Evolutionary conservation across 2,797 vertebrate genomes (phyloP).

Genomic region (Peromyscus nudipes): DNA sequence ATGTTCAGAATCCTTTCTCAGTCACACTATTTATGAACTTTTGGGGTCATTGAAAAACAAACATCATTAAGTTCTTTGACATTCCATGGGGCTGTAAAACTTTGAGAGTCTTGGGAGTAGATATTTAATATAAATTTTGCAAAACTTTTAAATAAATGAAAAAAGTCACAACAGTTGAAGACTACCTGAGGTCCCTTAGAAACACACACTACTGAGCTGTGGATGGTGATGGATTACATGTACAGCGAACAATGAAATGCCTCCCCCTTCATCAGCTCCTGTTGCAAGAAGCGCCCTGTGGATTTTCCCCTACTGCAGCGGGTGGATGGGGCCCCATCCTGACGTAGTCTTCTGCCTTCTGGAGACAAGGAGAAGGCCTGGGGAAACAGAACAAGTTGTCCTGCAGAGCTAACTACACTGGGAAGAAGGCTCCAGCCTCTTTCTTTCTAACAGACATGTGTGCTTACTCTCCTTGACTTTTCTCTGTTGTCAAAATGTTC

Average conservation of each 20-base stretch:
- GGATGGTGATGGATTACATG: background rate
- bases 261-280: background rate
- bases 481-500: background rate
- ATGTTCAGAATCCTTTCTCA: constrained; percentile 78
- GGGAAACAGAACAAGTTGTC: background rate
- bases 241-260: background rate
- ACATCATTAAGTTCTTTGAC: constrained; percentile 81
- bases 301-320: background rate
- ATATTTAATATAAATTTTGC: constrained; percentile 67
- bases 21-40: constrained; percentile 79
- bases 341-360: background rate
- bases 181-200: constrained; percentile 1
- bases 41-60: constrained; percentile 83
- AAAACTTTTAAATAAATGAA: constrained; percentile 64
- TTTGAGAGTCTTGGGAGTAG: constrained; percentile 68
- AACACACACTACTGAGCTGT: constrained; percentile 8
- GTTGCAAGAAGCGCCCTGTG: background rate
- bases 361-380: background rate
- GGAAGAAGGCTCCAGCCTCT: background rate
- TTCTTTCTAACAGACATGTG: background rate
- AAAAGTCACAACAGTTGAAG: constrained; percentile 58
- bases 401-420: background rate
- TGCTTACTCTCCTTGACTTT: background rate
- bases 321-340: background rate
- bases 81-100: constrained; percentile 76